phyloP scores from a whole-genome alignment of 53 echinoderm and acorn worm species.

The Stichopus horrens region DNA sequence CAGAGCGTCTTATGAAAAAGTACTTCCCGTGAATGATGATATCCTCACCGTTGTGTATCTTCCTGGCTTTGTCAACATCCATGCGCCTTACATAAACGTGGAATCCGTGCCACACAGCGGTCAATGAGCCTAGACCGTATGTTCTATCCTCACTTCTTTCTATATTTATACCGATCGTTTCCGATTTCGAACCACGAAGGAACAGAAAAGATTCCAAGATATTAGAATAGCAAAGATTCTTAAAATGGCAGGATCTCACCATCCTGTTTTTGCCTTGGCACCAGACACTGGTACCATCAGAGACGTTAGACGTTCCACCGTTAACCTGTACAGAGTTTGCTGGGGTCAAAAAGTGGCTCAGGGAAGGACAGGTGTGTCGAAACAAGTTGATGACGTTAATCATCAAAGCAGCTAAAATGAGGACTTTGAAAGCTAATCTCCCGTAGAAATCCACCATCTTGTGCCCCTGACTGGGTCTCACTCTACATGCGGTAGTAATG shows the following conservation, averaged over 20 bases:
- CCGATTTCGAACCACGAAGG: not conserved
- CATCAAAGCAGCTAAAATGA: too few species aligned
- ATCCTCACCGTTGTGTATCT: not conserved
- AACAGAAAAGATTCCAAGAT: not conserved
- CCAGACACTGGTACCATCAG: not conserved
- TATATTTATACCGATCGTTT: not conserved
- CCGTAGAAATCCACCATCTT: too few species aligned
- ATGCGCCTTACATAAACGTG: not conserved
- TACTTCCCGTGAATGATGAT: not conserved
- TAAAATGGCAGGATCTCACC: not conserved
- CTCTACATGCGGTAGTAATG: too few species aligned
- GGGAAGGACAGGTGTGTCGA: too few species aligned
- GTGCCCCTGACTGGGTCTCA: too few species aligned
- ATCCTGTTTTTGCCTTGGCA: not conserved
- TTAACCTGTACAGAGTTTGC: too few species aligned
- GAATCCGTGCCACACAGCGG: not conserved
- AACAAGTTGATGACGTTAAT: too few species aligned
- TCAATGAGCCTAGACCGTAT: not conserved
- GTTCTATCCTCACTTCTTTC: not conserved
- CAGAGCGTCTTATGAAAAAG: not conserved
- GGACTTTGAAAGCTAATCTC: too few species aligned
- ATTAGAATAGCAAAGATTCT: constrained; percentile 21
- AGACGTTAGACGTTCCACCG: not conserved
- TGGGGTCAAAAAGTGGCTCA: too few species aligned
- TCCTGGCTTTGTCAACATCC: not conserved